phyloP scores from a whole-genome alignment of 2,113 vertebrate species.

The Tinamus guttatus region DNA sequence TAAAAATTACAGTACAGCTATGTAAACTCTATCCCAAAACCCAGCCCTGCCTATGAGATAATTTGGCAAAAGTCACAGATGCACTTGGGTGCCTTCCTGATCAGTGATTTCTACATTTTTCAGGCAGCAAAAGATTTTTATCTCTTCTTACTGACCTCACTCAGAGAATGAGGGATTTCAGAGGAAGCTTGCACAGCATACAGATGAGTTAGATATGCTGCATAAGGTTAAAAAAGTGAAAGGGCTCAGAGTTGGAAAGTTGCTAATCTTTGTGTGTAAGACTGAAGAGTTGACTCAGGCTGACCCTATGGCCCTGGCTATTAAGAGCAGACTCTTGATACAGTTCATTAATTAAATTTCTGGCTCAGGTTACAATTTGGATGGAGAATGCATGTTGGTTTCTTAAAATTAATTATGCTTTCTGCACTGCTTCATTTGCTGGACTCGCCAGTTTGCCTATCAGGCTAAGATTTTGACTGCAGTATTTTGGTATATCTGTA shows the following conservation, averaged over 20 bases:
- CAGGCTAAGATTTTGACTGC: not conserved
- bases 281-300: not conserved
- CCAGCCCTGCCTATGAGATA: not conserved
- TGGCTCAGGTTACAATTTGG: not conserved
- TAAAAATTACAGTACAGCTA: not conserved
- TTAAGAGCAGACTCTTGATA: not conserved
- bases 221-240: not conserved
- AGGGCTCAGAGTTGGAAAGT: not conserved
- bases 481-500: not conserved
- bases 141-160: not conserved
- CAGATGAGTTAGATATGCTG: not conserved
- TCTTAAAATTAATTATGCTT: not conserved
- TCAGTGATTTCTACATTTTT: not conserved
- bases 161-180: accelerated
- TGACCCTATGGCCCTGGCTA: not conserved
- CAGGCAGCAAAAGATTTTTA: not conserved
- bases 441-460: not conserved
- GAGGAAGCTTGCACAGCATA: not conserved
- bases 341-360: not conserved
- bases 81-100: accelerated
- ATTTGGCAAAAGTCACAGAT: not conserved
- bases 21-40: not conserved
- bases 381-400: not conserved
- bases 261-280: not conserved
- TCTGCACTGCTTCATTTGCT: not conserved